These are phyloP conservation scores for Urocolius indicus DNA, from an alignment of 2,113 vertebrate species.

Conservation along the genomic window DNA sequence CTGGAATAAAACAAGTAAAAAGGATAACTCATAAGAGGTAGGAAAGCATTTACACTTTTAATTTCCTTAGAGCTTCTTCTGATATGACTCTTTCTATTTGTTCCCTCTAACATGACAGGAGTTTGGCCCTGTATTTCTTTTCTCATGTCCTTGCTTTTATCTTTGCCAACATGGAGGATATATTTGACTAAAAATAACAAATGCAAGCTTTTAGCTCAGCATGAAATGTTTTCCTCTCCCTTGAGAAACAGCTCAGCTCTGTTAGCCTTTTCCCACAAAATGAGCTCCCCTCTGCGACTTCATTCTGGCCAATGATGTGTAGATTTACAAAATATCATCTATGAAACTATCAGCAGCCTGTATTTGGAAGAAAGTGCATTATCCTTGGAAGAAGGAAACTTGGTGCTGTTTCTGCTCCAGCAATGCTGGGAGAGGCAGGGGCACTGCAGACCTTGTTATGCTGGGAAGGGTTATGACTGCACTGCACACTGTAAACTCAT, in stretches of 20 bases:
- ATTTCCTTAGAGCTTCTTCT: neutral
- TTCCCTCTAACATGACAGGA: neutral
- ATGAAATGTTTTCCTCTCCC: slow-evolving; percentile 25
- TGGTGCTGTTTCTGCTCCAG: neutral
- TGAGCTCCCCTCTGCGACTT: neutral
- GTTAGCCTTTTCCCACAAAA: slow-evolving; percentile 54
- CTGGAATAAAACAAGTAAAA: neutral
- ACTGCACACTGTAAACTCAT: accelerated
- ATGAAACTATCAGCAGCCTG: neutral
- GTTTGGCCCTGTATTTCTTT: neutral
- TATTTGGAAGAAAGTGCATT: neutral
- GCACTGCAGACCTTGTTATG: accelerated
- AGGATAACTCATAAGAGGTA: neutral
- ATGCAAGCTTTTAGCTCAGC: slow-evolving; percentile 2
- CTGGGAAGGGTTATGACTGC: neutral
- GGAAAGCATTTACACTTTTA: neutral
- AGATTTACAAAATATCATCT: neutral
- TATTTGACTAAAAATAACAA: slow-evolving; percentile 54
- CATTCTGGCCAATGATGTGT: neutral
- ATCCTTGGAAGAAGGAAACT: neutral
- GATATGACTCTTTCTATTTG: neutral
- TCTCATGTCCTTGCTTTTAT: slow-evolving; percentile 25
- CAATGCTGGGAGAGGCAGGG: neutral
- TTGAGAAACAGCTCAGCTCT: neutral
- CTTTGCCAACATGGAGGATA: slow-evolving; percentile 16